These are phyloP conservation scores for Monodelphis domestica DNA, from an alignment of 2,797 vertebrate species.

Conservation along the genomic window DNA sequence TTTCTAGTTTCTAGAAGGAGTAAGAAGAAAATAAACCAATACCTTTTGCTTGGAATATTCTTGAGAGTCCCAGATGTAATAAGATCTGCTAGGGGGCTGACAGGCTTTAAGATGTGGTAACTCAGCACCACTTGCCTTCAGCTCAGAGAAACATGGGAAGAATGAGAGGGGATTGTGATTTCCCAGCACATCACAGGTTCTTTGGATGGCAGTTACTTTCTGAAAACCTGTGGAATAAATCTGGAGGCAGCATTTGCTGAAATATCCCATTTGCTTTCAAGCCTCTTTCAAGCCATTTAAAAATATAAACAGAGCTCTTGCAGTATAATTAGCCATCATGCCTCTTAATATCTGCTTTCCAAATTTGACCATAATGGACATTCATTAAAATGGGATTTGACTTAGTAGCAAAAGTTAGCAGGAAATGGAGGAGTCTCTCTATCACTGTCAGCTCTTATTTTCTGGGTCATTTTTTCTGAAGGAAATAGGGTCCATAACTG, in stretches of 20 bases:
- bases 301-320: constrained; percentile 82
- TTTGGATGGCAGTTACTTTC: constrained; percentile 52
- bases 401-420: constrained; percentile 64
- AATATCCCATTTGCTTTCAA: constrained; percentile 77
- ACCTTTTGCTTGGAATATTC: constrained; percentile 64
- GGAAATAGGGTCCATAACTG: constrained; percentile 53
- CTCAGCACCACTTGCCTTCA: constrained; percentile 19
- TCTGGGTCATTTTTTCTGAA: constrained; percentile 71
- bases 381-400: constrained; percentile 73
- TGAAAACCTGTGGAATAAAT: constrained; percentile 62
- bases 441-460: constrained; percentile 69
- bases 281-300: constrained; percentile 79
- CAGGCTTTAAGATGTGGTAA: constrained; percentile 48
- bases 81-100: constrained; percentile 47
- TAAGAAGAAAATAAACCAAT: constrained; percentile 72
- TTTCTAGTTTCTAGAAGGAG: constrained; percentile 74
- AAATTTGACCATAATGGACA: constrained; percentile 77
- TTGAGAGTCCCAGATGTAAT: constrained; percentile 64
- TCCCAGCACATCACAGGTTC: constrained; percentile 59
- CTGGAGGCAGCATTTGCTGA: constrained; percentile 68
- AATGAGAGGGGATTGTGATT: constrained; percentile 33
- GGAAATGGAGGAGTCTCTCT: constrained; percentile 73
- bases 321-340: constrained; percentile 75
- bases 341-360: constrained; percentile 72
- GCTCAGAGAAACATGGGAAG: constrained; percentile 53